Evolutionary conservation across 2,888 invertebrate genomes (phyloP), one percentile per base, ranked within the genome.

Genomic region (Campaea margaritaria): DNA sequence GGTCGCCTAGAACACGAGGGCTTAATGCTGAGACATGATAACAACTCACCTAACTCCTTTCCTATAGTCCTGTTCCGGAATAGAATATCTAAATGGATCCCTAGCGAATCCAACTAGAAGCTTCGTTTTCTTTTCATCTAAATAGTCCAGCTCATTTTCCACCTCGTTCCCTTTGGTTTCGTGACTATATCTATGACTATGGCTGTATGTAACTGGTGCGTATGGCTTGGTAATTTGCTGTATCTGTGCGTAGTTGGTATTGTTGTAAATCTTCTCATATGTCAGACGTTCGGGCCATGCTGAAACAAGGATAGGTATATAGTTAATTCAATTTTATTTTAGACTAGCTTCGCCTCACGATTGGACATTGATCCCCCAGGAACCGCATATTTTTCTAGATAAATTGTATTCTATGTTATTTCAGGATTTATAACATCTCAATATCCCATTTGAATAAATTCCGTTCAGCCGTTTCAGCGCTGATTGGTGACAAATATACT

Each of bases 81-180:
- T 74, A 0, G 91, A 91, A 68, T 82, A 83, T 60, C 91, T 82
- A 57, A 83, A 92, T 0, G 91, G 91, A 62, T 91, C 91, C 41
- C 82, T 83, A 0, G 90, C 86, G 42, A 90, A 87, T 0, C 90
- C 91, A 0, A 91, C 86, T 38, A 91, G 67, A 0, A 90, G 75
- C 9, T 81, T 79, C 28, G 67, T 60, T 52, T 75, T 74, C 12
- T 62, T 73, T 36, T 71, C 65, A 21, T 67, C 67, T 61, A 61
- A 11, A 42, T 61, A 61, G 10, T 72, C 68, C 41, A 65, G 55
- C 10, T 70, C 72, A 14, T 68, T 74, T 8, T 82, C 83, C 31
- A 86, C 62, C 50, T 87, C 81, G 44, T 82, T 85, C 11, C 62
- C 77, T 72, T 74, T 78, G 65, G 77, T 75, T 41, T 78, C 73